Evolutionary conservation across 2,797 vertebrate species (phyloP).

Genomic region (Enteromius argenteus): DNA sequence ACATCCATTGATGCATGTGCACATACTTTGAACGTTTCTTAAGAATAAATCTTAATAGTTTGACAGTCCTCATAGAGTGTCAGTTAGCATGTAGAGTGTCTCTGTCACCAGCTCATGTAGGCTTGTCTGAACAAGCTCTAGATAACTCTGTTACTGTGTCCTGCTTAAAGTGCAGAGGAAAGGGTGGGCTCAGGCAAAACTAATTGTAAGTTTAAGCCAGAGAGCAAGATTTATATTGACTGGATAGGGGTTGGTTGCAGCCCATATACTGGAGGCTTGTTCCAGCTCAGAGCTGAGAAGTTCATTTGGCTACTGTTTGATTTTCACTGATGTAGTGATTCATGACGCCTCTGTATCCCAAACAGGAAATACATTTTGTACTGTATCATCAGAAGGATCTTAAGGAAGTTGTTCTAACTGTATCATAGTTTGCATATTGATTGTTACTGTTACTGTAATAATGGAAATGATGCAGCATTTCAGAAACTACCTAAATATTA

Average conservation of each 20-base stretch:
- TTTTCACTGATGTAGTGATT: background rate
- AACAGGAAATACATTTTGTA: background rate
- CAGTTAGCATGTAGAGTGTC: conserved; percentile 63
- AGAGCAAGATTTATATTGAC: conserved; percentile 57
- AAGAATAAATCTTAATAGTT: background rate
- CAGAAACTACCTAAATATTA: background rate
- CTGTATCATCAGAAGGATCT: background rate
- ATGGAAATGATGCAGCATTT: background rate
- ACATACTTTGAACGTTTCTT: background rate
- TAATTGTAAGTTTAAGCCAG: conserved; percentile 57
- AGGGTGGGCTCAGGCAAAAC: conserved; percentile 57
- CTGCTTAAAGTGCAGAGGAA: conserved; percentile 45
- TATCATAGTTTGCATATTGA: background rate
- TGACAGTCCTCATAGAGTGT: conserved; percentile 16
- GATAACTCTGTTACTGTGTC: conserved; percentile 68
- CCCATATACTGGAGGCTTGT: background rate
- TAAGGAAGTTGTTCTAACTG: background rate
- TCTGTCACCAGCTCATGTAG: conserved; percentile 66
- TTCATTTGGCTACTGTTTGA: background rate
- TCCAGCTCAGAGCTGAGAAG: background rate
- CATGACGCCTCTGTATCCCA: background rate
- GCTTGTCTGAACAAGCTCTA: conserved; percentile 65
- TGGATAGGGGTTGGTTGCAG: conserved; percentile 5
- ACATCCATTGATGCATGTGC: background rate
- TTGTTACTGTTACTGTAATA: background rate